These are phyloP conservation scores for Hypsopygia costalis DNA, from an alignment of 2,888 invertebrate species.

Conservation along the genomic window DNA sequence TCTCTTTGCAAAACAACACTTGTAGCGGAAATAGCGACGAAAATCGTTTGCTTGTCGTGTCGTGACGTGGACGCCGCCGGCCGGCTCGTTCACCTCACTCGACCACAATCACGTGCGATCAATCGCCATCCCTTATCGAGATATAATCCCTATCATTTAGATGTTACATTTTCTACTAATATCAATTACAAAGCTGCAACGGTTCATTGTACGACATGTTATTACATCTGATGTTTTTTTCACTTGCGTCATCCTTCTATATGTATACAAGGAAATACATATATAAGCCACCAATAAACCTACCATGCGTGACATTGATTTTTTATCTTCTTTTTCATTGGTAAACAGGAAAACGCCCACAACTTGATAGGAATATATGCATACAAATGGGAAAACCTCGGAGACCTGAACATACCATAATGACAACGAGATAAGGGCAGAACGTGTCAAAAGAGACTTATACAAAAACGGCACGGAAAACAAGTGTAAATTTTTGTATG, in stretches of 20 bases:
- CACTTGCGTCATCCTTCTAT: no score
- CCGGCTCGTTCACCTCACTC: slow-evolving; percentile 48
- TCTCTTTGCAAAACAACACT: slow-evolving; percentile 74
- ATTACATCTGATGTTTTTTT: no score
- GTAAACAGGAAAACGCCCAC: slow-evolving; percentile 7
- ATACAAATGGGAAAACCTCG: slow-evolving; percentile 6
- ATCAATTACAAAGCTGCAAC: no score
- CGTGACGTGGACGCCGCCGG: slow-evolving; percentile 28
- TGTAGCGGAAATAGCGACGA: slow-evolving; percentile 76
- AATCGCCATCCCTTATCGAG: slow-evolving; percentile 9
- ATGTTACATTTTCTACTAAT: no score
- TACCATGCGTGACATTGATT: neutral
- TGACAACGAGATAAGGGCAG: slow-evolving; percentile 1
- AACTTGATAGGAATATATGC: slow-evolving; percentile 4
- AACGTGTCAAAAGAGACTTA: no score
- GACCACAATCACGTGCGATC: slow-evolving; percentile 14
- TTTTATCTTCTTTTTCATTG: slow-evolving; percentile 2
- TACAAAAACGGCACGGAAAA: no score
- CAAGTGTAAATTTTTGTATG: no score
- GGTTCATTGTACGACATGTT: neutral
- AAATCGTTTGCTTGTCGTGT: slow-evolving; percentile 55
- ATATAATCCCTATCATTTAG: no score
- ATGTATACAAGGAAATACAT: no score
- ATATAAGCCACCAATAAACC: no score
- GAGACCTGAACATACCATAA: slow-evolving; percentile 1